phyloP scores from a whole-genome alignment of 2,113 vertebrate species.

The Piprites chloris region DNA sequence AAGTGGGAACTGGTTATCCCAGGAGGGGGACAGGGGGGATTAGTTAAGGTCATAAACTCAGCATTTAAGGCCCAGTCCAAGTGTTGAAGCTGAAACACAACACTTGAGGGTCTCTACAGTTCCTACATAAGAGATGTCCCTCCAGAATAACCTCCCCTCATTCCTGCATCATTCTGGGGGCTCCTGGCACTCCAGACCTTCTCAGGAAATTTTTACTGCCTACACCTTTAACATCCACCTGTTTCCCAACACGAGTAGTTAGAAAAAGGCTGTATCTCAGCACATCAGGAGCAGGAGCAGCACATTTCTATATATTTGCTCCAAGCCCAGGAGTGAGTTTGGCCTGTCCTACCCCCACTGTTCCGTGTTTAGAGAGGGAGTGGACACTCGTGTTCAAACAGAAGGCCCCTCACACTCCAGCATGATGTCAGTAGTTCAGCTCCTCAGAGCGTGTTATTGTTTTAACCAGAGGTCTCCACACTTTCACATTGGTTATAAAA shows the following conservation, averaged over 20 bases:
- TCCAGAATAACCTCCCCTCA: neutral
- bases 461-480: constrained; percentile 71
- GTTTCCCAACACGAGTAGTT: neutral
- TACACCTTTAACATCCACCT: rapidly evolving
- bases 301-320: neutral
- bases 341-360: neutral
- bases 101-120: neutral
- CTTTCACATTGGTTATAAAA: constrained; percentile 76
- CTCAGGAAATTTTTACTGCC: neutral
- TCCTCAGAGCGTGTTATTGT: constrained; percentile 68
- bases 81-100: neutral
- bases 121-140: neutral
- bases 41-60: neutral
- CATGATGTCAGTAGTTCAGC: constrained; percentile 69
- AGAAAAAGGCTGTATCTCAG: neutral
- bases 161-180: neutral
- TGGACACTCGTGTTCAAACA: constrained; percentile 63
- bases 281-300: constrained; percentile 3
- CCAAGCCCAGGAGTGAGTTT: constrained; percentile 14
- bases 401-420: constrained; percentile 61
- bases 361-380: constrained; percentile 45
- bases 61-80: neutral
- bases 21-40: too few relatives aligned
- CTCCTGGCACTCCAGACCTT: neutral
- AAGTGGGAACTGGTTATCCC: neutral